Conservation (phyloP, 2,797 vertebrate genomes). For the Hemitrygon akajei region DNA sequence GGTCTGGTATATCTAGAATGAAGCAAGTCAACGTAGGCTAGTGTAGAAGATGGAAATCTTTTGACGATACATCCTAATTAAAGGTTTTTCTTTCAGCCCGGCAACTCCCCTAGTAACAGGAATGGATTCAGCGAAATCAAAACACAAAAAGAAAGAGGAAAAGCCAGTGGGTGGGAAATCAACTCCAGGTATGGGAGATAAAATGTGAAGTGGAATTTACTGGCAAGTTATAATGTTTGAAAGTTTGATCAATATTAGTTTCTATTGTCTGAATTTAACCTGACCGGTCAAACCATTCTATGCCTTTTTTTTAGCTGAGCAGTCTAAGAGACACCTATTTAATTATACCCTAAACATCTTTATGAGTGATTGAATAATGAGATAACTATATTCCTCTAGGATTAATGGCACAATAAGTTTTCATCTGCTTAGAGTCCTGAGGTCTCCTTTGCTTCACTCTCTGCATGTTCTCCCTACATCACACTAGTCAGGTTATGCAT, state of each 20-base stretch:
- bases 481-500: neutral
- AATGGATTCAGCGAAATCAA: slow-evolving; percentile 39
- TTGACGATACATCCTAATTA: neutral
- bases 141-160: slow-evolving; percentile 61
- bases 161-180: slow-evolving; percentile 49
- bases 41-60: neutral
- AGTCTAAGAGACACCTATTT: neutral
- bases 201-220: neutral
- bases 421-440: neutral
- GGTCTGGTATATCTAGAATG: neutral
- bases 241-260: neutral
- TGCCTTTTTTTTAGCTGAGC: neutral
- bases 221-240: neutral
- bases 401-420: neutral
- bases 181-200: slow-evolving; percentile 39
- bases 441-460: neutral
- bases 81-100: neutral
- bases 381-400: neutral
- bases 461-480: neutral
- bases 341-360: neutral
- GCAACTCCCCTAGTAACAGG: neutral
- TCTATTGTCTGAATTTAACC: neutral
- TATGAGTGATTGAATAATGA: too few species aligned
- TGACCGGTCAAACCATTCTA: neutral
- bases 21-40: neutral